Conservation (phyloP, 2,797 vertebrate species). For the Pitangus sulphuratus region DNA sequence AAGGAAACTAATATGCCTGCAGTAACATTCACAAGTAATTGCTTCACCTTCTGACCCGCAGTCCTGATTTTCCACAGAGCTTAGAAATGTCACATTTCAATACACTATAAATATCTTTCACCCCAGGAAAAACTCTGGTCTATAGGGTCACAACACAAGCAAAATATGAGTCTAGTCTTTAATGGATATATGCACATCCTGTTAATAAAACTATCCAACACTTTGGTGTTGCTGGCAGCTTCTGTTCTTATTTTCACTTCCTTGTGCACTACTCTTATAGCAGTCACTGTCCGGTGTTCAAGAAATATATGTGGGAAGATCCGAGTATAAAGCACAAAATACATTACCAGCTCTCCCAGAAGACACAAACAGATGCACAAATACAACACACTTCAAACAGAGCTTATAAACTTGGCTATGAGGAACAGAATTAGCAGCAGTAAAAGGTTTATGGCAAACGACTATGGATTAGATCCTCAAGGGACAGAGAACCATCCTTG, state of each 20-base stretch:
- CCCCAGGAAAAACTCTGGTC: neutral
- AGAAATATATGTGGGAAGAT: neutral
- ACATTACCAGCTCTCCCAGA: neutral
- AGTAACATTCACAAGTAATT: conserved; percentile 42
- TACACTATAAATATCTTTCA: neutral
- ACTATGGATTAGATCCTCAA: neutral
- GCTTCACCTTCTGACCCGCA: conserved; percentile 31
- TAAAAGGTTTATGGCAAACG: neutral
- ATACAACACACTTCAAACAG: neutral
- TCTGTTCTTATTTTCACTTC: neutral
- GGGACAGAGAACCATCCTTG: neutral
- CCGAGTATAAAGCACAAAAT: neutral
- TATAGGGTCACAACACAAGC: neutral
- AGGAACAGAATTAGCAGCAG: neutral
- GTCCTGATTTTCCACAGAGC: conserved; percentile 28
- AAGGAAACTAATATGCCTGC: conserved; percentile 16
- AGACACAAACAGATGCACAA: neutral
- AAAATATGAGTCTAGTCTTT: neutral
- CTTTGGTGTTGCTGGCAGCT: neutral
- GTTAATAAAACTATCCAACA: neutral
- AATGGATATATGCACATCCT: neutral
- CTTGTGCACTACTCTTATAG: neutral
- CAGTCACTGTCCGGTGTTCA: neutral
- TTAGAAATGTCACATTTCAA: conserved; percentile 35
- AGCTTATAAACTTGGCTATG: neutral